Conservation (phyloP, 2,888 invertebrate species). For the Pristionchus fissidentatus region DNA sequence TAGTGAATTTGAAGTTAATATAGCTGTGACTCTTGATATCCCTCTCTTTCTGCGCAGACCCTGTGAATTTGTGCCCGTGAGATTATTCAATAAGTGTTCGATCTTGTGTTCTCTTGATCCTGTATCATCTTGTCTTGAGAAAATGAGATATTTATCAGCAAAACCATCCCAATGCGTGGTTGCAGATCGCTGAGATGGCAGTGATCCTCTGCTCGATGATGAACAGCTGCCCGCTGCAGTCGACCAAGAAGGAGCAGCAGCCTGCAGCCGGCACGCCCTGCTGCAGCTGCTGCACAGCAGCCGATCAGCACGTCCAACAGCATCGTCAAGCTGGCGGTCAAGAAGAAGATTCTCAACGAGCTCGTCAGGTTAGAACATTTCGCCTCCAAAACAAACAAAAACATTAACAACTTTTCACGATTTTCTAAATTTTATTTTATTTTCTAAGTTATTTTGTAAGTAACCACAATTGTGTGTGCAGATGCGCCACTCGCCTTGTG, state of each 20-base stretch:
- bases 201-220: slow-evolving; percentile 29
- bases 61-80: not conserved
- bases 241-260: not conserved
- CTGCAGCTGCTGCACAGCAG: not conserved
- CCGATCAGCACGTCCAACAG: slow-evolving; percentile 35
- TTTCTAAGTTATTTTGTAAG: not conserved
- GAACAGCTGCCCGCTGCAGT: not conserved
- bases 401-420: not conserved
- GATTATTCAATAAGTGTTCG: not conserved
- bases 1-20: no score
- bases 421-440: not conserved
- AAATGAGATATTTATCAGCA: no score
- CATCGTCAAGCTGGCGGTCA: slow-evolving; percentile 60
- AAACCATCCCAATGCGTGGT: not conserved
- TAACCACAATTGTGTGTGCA: not conserved
- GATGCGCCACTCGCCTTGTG: slow-evolving; percentile 55
- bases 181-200: slow-evolving; percentile 35
- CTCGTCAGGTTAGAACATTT: slow-evolving; percentile 52
- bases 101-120: not conserved
- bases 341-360: slow-evolving; percentile 65
- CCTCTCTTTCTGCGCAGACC: no score
- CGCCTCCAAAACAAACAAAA: not conserved
- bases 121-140: no score
- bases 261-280: slow-evolving; percentile 7
- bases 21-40: no score